Conservation (phyloP, 2,888 invertebrate genomes). For the Iselma pallidipennis region DNA sequence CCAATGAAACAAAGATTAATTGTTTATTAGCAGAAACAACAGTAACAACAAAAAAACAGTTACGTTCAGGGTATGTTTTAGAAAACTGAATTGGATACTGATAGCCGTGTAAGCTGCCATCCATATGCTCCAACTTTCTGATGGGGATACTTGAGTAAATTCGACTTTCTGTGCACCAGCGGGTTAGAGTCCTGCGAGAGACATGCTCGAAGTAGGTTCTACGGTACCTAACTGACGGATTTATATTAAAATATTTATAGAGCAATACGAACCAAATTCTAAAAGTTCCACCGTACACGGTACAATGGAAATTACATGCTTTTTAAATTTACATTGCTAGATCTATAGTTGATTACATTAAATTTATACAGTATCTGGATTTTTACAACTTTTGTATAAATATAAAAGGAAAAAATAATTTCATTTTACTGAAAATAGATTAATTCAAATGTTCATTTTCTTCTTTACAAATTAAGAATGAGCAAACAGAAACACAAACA, state of each 20-base stretch:
- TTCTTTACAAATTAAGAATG: no score
- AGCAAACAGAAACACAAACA: no score
- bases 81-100: background rate
- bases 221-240: background rate
- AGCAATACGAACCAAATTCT: background rate
- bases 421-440: no score
- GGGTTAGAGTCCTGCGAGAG: no score
- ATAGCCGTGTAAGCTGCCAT: background rate
- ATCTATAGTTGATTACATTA: background rate
- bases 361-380: background rate
- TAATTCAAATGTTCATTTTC: no score
- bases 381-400: background rate
- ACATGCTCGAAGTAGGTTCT: no score
- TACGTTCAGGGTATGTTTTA: constrained; percentile 2
- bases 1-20: constrained; percentile 6
- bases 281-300: background rate
- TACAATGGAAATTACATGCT: background rate
- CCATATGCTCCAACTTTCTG: no score
- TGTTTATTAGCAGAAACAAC: background rate
- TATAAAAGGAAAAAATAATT: no score
- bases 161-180: no score
- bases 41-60: background rate
- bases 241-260: background rate
- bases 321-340: background rate
- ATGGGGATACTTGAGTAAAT: no score